Conservation (phyloP, 2,113 vertebrate genomes). For the Heteronetta atricapilla region DNA sequence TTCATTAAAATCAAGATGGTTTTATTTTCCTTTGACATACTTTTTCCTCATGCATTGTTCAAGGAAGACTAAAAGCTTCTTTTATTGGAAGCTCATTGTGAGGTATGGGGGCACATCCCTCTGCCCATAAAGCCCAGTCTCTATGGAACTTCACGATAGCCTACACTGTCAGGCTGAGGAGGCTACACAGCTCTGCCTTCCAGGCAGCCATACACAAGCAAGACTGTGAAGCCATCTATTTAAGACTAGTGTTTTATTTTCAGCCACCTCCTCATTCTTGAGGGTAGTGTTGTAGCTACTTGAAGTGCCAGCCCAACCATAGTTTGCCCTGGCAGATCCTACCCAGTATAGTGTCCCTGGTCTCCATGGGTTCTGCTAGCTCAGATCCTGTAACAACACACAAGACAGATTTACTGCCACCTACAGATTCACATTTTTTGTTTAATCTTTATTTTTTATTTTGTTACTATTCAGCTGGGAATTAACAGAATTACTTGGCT, state of each 20-base stretch:
- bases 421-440: not conserved
- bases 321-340: not conserved
- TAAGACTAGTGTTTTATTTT: not conserved
- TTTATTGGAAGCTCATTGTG: not conserved
- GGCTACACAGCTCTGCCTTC: not conserved
- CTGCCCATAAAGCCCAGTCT: not conserved
- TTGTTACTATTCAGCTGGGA: conserved; percentile 10
- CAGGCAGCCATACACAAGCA: not conserved
- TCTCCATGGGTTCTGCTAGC: not conserved
- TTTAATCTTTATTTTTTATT: not conserved
- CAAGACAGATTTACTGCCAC: not conserved
- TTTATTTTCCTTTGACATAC: not conserved
- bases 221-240: not conserved
- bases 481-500: conserved; percentile 31
- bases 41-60: not conserved
- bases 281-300: not conserved
- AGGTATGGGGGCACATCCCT: not conserved
- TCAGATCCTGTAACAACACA: not conserved
- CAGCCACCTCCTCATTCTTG: not conserved
- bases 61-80: not conserved
- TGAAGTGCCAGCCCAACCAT: not conserved
- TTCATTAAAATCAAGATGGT: not conserved
- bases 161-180: not conserved
- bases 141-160: not conserved
- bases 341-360: not conserved